Base-by-base conservation (phyloP, 2,797 vertebrate species). In the Crypturellus tataupa region DNA sequence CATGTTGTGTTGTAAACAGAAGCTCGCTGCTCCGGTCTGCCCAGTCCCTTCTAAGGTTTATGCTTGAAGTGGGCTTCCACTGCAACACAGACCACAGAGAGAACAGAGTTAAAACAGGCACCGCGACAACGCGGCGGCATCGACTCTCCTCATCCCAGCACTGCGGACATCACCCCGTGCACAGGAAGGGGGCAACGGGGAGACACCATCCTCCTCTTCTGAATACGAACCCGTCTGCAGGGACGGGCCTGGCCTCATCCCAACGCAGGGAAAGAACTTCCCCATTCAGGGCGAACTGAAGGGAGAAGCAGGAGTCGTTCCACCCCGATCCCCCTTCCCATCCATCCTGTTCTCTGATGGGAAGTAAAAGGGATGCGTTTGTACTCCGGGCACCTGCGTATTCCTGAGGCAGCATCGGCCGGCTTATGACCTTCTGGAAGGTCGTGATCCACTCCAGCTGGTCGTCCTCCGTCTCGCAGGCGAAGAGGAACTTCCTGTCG, bases 51-150 rank as follows among this genome's bases (percentile, higher is more conserved):
- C 98, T 98, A 99, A 78, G 99, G 99, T 97, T 99, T 99, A 98
- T 99, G 99, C 98, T 99, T 99, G 95, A 99, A 99, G 97, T 99
- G 99, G 90, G 99, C 99, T 97, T 99, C 99, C 97, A 99, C 99
- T 99, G 98, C 27, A 98, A 95, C 86, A 25, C 93, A 75, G 25
- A 40, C 10, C 85, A 78, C 85, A 78, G 13, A 80, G 40, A 56
- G 70, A 84, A 60, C 14, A 2, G 31, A 59, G n/a, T 95, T 51
- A 92, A 29, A 80, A 86, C 9, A 65, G 65, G 39, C 14, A 5
- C 21, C 27, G 23, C 17, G 2, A 17, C 20, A 23, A 6, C 58
- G 29, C 17, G 12, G 47, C 18, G 21, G 33, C 25, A 9, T 3
- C 1, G 1, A 55, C 11, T 27, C 5, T 6, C 80, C 62, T 33